Evolutionary conservation across 1,140 invertebrate species (phyloP).

Genomic region (Phocides pigmalion): DNA sequence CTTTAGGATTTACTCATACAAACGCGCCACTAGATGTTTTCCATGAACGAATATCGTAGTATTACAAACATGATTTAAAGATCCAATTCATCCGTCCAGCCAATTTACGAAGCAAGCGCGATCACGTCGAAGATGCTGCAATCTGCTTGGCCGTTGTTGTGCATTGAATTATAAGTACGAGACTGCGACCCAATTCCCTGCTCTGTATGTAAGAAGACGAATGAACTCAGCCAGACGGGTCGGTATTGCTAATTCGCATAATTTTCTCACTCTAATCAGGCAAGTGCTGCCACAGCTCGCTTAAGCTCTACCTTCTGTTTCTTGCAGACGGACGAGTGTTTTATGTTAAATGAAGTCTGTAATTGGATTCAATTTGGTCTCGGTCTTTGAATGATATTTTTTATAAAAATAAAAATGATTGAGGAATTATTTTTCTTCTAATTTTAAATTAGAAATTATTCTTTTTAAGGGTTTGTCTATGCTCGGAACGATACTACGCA

Average conservation of each 20-base stretch:
- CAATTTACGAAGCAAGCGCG: conserved; percentile 4
- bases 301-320: conserved; percentile 30
- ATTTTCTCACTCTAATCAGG: conserved; percentile 48
- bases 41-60: too few relatives aligned
- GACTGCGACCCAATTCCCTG: conserved; percentile 36
- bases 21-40: too few relatives aligned
- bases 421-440: neutral
- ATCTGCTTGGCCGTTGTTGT: conserved; percentile 33
- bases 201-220: conserved; percentile 41
- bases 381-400: too few relatives aligned
- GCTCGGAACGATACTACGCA: too few relatives aligned
- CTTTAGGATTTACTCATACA: too few relatives aligned
- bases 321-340: conserved; percentile 13
- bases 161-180: conserved; percentile 34
- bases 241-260: conserved; percentile 51
- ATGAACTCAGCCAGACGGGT: conserved; percentile 37
- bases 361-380: conserved; percentile 11
- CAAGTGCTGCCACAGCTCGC: conserved; percentile 38
- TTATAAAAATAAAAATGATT: too few relatives aligned
- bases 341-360: conserved; percentile 22
- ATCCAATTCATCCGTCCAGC: conserved; percentile 5
- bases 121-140: conserved; percentile 28
- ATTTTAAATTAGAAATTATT: too few relatives aligned
- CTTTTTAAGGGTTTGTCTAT: too few relatives aligned
- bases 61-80: neutral